Conservation (phyloP, 2,888 invertebrate genomes). For the Julus scanicus region DNA sequence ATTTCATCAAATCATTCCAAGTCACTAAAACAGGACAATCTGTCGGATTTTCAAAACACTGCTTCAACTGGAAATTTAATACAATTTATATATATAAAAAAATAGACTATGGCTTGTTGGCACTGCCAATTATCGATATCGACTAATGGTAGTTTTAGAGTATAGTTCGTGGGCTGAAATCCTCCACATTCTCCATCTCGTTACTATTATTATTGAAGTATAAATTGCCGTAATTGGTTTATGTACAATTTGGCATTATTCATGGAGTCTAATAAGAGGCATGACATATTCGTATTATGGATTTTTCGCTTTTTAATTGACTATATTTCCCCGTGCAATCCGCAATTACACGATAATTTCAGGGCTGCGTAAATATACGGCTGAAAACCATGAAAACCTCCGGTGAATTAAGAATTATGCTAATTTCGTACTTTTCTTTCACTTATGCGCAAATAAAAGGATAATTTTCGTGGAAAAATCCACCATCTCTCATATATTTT, state of each 20-base stretch:
- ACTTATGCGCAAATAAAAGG: slow-evolving; percentile 15
- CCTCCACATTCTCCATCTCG: background rate
- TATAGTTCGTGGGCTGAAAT: background rate
- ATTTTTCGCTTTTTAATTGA: slow-evolving; percentile 34
- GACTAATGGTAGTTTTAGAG: background rate
- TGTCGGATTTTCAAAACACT: too few relatives aligned
- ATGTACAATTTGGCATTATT: slow-evolving; percentile 43
- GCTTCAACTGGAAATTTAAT: too few relatives aligned
- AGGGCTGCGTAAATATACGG: slow-evolving; percentile 1
- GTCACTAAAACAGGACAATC: background rate
- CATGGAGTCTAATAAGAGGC: background rate
- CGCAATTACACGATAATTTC: background rate
- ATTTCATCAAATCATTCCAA: too few relatives aligned
- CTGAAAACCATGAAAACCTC: background rate
- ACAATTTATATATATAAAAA: background rate
- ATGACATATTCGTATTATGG: background rate
- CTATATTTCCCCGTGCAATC: background rate
- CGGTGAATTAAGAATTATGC: slow-evolving; percentile 38
- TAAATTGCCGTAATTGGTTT: slow-evolving; percentile 42
- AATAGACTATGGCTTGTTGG: background rate
- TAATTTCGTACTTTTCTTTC: slow-evolving; percentile 44
- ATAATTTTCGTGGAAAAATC: slow-evolving; percentile 41
- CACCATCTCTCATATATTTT: background rate
- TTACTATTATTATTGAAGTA: slow-evolving; percentile 43
- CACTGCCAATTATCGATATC: too few relatives aligned